Conservation (phyloP, 2,888 invertebrate genomes). For the Lasioglossum calceatum region DNA sequence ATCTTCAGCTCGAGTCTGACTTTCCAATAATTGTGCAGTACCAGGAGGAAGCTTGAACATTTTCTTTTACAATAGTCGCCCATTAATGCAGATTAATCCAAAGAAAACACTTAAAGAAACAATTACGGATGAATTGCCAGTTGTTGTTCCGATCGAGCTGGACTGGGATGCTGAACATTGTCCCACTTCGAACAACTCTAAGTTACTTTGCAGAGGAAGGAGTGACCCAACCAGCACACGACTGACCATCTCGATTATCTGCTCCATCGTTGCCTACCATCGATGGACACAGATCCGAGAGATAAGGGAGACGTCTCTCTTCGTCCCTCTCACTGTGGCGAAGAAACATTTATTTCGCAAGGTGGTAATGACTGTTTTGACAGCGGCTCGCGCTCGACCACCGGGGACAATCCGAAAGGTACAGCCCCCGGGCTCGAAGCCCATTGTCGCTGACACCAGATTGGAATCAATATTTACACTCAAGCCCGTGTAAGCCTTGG, state of each 20-base stretch:
- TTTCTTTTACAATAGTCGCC: neutral
- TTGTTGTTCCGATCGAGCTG: neutral
- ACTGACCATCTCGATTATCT: conserved; percentile 9
- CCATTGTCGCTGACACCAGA: conserved; percentile 78
- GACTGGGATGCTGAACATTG: neutral
- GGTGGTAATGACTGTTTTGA: conserved; percentile 81
- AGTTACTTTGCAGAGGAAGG: neutral
- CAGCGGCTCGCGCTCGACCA: conserved; percentile 73
- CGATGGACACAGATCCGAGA: conserved; percentile 21
- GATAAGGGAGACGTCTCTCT: conserved; percentile 29
- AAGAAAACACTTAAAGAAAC: neutral
- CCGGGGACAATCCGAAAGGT: conserved; percentile 57
- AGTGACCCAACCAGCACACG: neutral
- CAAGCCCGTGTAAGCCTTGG: conserved; percentile 77
- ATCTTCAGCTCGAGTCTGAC: too few species aligned
- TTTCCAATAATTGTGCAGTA: neutral
- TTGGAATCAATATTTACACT: conserved; percentile 83
- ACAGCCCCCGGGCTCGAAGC: conserved; percentile 53
- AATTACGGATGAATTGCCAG: neutral
- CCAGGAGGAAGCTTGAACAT: neutral
- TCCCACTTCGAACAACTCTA: neutral
- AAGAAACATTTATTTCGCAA: conserved; percentile 62
- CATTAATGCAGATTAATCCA: too few species aligned
- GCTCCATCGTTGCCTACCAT: neutral
- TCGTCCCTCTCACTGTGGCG: neutral